Percentiles rank a stretch among this genome's conserved stretches.
Evolutionary conservation across 1,140 invertebrate species (phyloP).

Genomic region (Propsilocerus akamusi): DNA sequence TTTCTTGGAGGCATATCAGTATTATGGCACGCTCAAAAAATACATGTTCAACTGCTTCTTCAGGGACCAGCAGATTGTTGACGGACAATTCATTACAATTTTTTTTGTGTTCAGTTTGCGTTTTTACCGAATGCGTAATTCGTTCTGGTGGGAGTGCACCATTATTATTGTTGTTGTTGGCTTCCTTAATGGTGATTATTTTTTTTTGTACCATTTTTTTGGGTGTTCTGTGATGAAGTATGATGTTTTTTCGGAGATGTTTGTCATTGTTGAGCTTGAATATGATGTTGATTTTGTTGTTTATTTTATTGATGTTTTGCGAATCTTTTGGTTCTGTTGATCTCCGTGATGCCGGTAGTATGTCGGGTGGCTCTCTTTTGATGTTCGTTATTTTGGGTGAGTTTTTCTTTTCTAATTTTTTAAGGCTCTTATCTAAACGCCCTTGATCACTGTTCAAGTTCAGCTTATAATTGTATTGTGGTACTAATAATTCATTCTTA

Average conservation of each 20-base stretch:
- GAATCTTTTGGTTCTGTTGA: background rate
- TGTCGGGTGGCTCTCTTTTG: background rate
- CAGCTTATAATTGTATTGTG: no score
- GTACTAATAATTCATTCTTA: no score
- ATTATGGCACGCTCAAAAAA: background rate
- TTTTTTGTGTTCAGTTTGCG: background rate
- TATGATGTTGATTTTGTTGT: slow-evolving; percentile 1
- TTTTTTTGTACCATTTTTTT: slow-evolving; percentile 1
- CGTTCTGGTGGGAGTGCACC: background rate
- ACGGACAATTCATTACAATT: background rate
- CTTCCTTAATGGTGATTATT: background rate
- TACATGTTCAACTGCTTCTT: background rate
- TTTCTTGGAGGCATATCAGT: background rate
- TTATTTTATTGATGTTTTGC: background rate
- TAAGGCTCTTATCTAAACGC: no score
- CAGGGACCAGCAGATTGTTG: background rate
- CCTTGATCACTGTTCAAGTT: no score
- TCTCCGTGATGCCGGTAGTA: background rate
- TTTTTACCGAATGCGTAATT: background rate
- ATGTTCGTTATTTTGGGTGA: no score
- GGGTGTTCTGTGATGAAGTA: background rate
- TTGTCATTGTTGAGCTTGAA: background rate
- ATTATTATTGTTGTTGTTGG: background rate
- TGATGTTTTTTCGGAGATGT: background rate
- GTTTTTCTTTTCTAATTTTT: no score